Percentiles rank a stretch among this genome's conserved stretches.
Evolutionary conservation across 30 jellyfish, hydroid and myxozoan genomes (phyloP).

Genomic region (Aurelia coerulea): DNA sequence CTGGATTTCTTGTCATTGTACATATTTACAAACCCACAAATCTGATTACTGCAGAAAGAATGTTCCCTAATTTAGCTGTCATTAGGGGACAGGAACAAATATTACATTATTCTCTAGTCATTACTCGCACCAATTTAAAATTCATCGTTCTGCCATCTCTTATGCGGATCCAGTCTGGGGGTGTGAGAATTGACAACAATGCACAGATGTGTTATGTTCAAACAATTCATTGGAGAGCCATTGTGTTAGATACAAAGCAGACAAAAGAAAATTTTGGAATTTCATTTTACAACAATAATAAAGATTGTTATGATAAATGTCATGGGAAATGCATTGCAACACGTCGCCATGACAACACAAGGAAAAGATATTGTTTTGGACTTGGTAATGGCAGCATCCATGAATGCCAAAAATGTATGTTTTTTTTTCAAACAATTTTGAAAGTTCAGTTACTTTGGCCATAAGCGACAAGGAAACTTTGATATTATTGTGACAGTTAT

Average conservation of each 20-base stretch:
- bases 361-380: constrained; percentile 81
- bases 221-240: constrained; percentile 87
- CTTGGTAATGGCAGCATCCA: constrained; percentile 63
- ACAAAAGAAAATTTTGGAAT: constrained; percentile 76
- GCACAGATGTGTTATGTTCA: constrained; percentile 69
- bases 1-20: constrained; percentile 73
- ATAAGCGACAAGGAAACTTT: too few relatives aligned
- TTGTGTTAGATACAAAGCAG: constrained; percentile 72
- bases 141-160: constrained; percentile 65
- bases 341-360: constrained; percentile 73
- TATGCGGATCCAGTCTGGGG: constrained; percentile 77
- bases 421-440: neutral
- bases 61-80: constrained; percentile 86
- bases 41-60: neutral
- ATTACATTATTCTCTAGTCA: constrained; percentile 80
- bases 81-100: constrained; percentile 75
- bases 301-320: constrained; percentile 77
- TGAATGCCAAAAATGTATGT: constrained; percentile 88
- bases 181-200: constrained; percentile 81
- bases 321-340: constrained; percentile 70
- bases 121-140: constrained; percentile 42
- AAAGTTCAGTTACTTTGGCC: too few relatives aligned
- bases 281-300: constrained; percentile 67
- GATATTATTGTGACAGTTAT: too few relatives aligned
- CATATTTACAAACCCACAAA: too few relatives aligned